Conservation (phyloP, 2,113 vertebrate genomes). For the Pseudopodoces humilis region DNA sequence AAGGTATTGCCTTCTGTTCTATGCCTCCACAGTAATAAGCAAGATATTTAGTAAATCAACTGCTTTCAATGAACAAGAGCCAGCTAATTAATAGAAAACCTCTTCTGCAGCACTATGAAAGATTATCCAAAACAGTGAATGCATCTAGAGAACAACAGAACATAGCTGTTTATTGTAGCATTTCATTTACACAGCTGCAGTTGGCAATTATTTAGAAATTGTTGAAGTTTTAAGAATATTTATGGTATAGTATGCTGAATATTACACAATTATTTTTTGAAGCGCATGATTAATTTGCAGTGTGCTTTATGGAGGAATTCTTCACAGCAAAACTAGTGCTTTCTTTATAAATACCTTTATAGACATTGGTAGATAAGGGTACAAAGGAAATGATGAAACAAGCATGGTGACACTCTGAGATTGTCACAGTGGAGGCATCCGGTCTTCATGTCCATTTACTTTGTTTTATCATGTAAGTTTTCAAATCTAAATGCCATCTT, state of each 20-base stretch:
- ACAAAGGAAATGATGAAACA: background rate
- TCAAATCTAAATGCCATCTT: background rate
- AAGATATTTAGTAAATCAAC: conserved; percentile 67
- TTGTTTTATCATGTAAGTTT: background rate
- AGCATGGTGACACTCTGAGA: background rate
- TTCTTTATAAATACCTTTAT: background rate
- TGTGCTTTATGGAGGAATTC: background rate
- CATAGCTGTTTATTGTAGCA: conserved; percentile 30
- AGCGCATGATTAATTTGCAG: background rate
- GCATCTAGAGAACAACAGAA: conserved; percentile 59
- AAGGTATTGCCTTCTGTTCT: conserved; percentile 45
- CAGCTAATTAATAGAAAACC: conserved; percentile 64
- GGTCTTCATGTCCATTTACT: background rate
- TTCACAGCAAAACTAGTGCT: background rate
- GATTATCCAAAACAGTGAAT: conserved; percentile 35
- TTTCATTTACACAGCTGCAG: conserved; percentile 55
- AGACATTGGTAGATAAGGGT: background rate
- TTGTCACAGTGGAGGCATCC: background rate
- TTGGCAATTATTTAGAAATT: conserved; percentile 59
- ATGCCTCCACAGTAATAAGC: conserved; percentile 54
- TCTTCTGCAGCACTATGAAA: conserved; percentile 49
- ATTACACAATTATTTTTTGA: background rate
- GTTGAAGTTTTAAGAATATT: conserved; percentile 32
- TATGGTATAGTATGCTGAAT: background rate
- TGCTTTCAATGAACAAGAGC: conserved; percentile 43